Evolutionary conservation across 2,797 vertebrate genomes (phyloP).

Genomic region (Thripadectes ignobilis): DNA sequence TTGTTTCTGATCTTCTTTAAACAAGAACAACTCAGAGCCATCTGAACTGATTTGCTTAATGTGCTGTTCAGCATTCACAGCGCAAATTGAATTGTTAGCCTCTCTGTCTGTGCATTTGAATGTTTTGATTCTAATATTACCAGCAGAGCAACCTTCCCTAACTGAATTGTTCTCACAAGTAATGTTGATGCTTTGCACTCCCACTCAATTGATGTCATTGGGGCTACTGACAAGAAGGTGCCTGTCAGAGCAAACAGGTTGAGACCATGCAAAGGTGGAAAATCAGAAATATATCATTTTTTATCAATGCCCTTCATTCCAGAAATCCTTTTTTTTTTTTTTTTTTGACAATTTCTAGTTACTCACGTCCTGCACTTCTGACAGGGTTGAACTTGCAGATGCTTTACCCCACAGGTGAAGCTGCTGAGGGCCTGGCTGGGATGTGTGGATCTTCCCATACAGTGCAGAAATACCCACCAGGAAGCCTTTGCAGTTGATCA

Average conservation of each 20-base stretch:
- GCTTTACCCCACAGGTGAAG: not conserved
- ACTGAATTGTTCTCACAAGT: slow-evolving; percentile 50
- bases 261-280: not conserved
- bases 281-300: not conserved
- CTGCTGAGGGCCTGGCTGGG: not conserved
- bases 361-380: not conserved
- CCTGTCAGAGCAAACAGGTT: slow-evolving; percentile 18
- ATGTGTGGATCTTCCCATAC: not conserved
- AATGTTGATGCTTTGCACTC: slow-evolving; percentile 50
- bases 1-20: slow-evolving; percentile 54
- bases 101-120: slow-evolving; percentile 51
- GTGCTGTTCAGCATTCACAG: slow-evolving; percentile 49
- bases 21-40: slow-evolving; percentile 25
- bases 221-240: slow-evolving; percentile 46
- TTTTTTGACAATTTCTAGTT: not conserved
- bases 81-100: slow-evolving; percentile 62
- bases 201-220: slow-evolving; percentile 49
- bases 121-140: slow-evolving; percentile 58
- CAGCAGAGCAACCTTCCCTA: slow-evolving; percentile 44
- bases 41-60: slow-evolving; percentile 61
- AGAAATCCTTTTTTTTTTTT: not conserved
- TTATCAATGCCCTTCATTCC: not conserved
- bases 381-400: not conserved
- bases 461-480: not conserved
- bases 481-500: not conserved